Evolutionary conservation across 2,113 vertebrate species (phyloP), one percentile per base, ranked within the genome.

Genomic region (Chionis minor): DNA sequence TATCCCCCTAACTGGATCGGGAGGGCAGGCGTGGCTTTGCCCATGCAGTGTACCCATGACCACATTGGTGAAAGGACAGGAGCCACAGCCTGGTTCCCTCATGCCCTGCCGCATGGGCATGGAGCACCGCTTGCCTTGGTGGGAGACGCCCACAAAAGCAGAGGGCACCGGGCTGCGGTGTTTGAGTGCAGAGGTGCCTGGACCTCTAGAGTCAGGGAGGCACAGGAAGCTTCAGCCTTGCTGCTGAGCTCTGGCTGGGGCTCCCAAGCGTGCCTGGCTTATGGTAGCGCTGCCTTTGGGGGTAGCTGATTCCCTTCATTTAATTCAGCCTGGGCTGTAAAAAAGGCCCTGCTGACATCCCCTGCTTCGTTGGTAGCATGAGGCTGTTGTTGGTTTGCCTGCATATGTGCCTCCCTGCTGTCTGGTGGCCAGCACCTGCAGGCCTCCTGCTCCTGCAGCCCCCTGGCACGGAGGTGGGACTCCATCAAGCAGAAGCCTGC

Each of bases 51-150:
- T 27, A 40, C 55, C 12, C 30, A 35, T 61, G 45, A 32, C 27
- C 2, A 4, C 9, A 2, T 35, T 79, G 63, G 27, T 0, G 0
- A 63, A 65, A 65, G 12, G 27, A 44, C 21, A 32, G 52, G 40
- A 96, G 8, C 47, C 8, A 8, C 1, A 3, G 51, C 33, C 21
- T 1, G 14, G 24, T 40, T 79, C 9, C 30, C 42, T 77, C 0
- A 0, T 2, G 6, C 23, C 21, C 14, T 69, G 45, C 24, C 1
- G 1, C 0, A 0, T 47, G 35, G 20, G 18, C 51, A 42, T 4
- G 6, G 18, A 55, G 58, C 10, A 3, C 20, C 1, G 4, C 13
- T 84, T 4, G 6, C 33, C 47, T 87, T 69, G 2, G 4, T 45
- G 24, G n/a, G 52, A 75, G 65, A 20, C 54, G 38, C 15, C 27